Conservation (phyloP, 2,797 vertebrate genomes). For the Chloroceryle inda region DNA sequence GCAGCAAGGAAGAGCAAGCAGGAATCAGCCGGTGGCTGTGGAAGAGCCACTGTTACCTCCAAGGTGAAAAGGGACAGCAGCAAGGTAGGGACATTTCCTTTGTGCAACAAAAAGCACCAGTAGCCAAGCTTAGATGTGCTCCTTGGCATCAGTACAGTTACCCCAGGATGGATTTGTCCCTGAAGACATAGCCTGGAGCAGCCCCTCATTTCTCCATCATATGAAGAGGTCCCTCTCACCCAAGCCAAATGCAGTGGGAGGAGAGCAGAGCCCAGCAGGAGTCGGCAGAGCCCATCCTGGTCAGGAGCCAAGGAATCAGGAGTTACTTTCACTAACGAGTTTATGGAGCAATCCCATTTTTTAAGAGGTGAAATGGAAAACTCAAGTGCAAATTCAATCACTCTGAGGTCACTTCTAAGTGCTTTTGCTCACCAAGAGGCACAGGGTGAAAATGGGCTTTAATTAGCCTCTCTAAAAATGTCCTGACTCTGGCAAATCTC, state of each 20-base stretch:
- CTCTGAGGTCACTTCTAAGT: constrained; percentile 27
- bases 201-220: not conserved
- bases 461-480: constrained; percentile 50
- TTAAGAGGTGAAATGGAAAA: constrained; percentile 44
- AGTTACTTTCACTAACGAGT: constrained; percentile 58
- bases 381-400: constrained; percentile 32
- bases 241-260: not conserved
- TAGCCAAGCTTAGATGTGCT: not conserved
- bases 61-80: not conserved
- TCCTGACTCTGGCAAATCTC: not conserved
- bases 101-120: not conserved
- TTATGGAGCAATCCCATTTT: constrained; percentile 36
- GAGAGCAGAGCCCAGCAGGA: not conserved
- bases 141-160: not conserved
- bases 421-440: not conserved
- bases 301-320: constrained; percentile 11
- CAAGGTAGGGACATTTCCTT: accelerated
- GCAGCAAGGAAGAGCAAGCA: not conserved
- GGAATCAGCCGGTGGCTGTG: accelerated
- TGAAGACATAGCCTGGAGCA: not conserved
- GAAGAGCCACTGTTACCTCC: not conserved
- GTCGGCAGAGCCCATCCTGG: not conserved
- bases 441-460: constrained; percentile 36
- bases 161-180: not conserved
- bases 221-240: not conserved